phyloP scores from a whole-genome alignment of 2,888 invertebrate species.

The Lycocerus yunnanus region DNA sequence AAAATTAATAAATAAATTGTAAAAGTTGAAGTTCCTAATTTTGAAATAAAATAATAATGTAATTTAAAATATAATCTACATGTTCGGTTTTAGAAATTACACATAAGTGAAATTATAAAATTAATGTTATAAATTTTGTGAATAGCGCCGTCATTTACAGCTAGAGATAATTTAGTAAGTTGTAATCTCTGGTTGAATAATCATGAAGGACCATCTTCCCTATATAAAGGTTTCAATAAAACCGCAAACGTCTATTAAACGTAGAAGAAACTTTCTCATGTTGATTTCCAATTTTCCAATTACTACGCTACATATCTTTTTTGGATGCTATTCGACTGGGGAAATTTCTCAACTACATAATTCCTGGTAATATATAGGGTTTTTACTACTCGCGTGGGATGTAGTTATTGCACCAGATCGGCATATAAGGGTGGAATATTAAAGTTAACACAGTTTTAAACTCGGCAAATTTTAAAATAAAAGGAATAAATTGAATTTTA shows the following conservation, averaged over 20 bases:
- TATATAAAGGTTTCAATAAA: background rate
- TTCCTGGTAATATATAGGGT: conserved; percentile 1
- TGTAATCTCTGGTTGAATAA: background rate
- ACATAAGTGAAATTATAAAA: background rate
- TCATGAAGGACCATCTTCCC: background rate
- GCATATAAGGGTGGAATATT: conserved; percentile 1
- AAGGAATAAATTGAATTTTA: background rate
- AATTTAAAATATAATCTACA: background rate
- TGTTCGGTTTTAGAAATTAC: background rate
- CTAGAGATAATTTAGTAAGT: background rate
- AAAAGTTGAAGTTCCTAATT: no score
- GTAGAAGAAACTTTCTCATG: conserved; percentile 8
- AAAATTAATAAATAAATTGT: no score
- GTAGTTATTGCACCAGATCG: conserved; percentile 7
- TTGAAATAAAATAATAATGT: no score
- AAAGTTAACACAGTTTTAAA: background rate
- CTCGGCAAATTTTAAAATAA: background rate
- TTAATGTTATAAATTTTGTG: background rate
- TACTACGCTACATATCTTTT: conserved; percentile 15
- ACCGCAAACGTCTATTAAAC: conserved; percentile 4
- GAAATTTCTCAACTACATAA: conserved; percentile 7
- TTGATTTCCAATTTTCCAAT: conserved; percentile 21
- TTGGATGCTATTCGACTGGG: background rate
- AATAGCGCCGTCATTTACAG: background rate
- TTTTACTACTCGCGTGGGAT: conserved; percentile 9